Base-by-base conservation (phyloP, 2,797 vertebrate species). In the Aulostomus chinensis region DNA sequence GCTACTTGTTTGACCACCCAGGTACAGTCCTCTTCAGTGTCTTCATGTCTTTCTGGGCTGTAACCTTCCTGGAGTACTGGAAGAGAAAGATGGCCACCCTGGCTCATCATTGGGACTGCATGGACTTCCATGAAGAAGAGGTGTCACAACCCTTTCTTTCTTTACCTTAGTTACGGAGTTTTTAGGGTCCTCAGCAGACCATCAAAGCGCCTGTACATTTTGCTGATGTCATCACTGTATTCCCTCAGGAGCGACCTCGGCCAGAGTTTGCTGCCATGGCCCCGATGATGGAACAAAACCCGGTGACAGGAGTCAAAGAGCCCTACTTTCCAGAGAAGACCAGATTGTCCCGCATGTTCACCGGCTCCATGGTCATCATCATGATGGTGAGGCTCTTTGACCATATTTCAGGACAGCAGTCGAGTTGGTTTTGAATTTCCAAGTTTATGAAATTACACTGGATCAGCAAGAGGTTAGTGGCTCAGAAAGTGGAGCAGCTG, bases 41-140 rank as follows among this genome's bases (percentile, higher is more conserved):
- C 55, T 94, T 93, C 80, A 91, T 93, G 90, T 91, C 93, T 17
- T 83, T 94, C 41, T 91, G 93, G 93, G 86, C 92, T 0, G 84
- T 91, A 45, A 87, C 88, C 14, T 94, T 94, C 67, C 73, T 94
- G 62, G 92, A 94, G 68, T 92, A 88, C 77, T 91, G 92, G 93
- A 93, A 92, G 59, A 84, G 84, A 30, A 92, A 72, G 0, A 89
- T 87, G 1, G 86, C 88, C 0, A 69, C 74, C 0, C 68, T 93
- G 46, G 78, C 92, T 13, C 88, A 91, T 61, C 90, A 86, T 66
- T 93, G 92, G 92, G 87, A 92, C 82, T 93, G 90, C 67, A 83
- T 89, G 9, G 86, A 90, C 9, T 93, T 92, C 49, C 58, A 91
- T 33, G 91, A 93, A 15, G 85, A 85, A 0, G 91, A 91, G 87